phyloP scores from a whole-genome alignment of 2,113 vertebrate species.

The Spizaetus ornatus region DNA sequence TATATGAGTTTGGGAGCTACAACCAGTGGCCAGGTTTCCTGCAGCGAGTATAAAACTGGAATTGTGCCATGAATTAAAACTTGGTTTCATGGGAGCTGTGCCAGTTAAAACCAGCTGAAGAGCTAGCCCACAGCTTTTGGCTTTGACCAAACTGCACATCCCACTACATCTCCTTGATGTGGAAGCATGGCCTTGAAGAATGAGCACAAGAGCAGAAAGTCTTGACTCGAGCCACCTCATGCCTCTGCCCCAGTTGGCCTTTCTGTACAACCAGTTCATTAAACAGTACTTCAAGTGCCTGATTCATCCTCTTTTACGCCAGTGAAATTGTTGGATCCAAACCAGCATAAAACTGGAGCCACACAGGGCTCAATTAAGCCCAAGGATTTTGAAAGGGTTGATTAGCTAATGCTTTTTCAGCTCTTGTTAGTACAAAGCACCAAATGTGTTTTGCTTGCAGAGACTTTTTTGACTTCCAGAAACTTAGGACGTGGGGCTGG shows the following conservation, averaged over 20 bases:
- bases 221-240: neutral
- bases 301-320: neutral
- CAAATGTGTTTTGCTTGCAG: neutral
- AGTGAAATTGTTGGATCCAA: neutral
- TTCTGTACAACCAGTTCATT: neutral
- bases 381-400: conserved; percentile 8
- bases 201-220: conserved; percentile 4
- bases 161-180: neutral
- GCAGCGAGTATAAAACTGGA: neutral
- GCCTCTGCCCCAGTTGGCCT: neutral
- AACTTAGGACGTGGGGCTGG: neutral
- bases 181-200: neutral
- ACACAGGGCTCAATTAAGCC: neutral
- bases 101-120: conserved; percentile 10
- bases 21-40: neutral
- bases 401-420: conserved; percentile 12
- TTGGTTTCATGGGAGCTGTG: neutral
- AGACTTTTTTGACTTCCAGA: neutral
- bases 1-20: neutral
- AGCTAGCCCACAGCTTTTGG: neutral
- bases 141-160: neutral
- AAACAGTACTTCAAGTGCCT: conserved; percentile 6
- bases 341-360: conserved; percentile 6
- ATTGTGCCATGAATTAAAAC: neutral
- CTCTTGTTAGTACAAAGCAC: neutral